phyloP scores from a whole-genome alignment of 2,797 vertebrate genomes.

The Denticeps clupeoides region DNA sequence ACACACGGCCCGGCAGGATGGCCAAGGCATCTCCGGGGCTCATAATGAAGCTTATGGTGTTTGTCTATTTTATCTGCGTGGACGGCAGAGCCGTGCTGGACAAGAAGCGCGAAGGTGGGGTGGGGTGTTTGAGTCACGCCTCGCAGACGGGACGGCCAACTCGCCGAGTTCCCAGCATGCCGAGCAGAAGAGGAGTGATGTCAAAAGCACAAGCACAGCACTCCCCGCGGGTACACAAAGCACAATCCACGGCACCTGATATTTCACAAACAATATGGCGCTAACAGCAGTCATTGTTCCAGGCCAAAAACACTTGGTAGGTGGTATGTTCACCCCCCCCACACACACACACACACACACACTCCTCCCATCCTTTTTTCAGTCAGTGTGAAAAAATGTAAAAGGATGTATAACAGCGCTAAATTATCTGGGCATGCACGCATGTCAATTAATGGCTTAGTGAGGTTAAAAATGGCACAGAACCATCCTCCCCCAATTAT shows the following conservation, averaged over 20 bases:
- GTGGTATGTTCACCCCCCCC: no score
- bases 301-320: conserved; percentile 28
- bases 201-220: conserved; percentile 34
- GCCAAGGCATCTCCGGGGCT: no score
- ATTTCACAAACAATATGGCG: conserved; percentile 35
- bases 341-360: no score
- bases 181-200: conserved; percentile 26
- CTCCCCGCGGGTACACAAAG: conserved; percentile 25
- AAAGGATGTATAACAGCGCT: conserved; percentile 34
- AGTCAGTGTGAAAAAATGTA: background rate
- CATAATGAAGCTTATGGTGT: conserved; percentile 57
- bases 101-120: no score
- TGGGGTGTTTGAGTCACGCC: conserved; percentile 52
- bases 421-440: conserved; percentile 28
- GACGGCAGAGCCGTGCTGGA: conserved; percentile 39
- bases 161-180: conserved; percentile 34
- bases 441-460: conserved; percentile 31
- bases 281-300: conserved; percentile 34
- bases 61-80: conserved; percentile 47
- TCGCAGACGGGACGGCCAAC: conserved; percentile 41
- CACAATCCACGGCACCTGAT: conserved; percentile 32
- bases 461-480: conserved; percentile 39
- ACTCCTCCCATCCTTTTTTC: no score
- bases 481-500: conserved; percentile 38
- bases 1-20: no score